A percentile compares a stretch with the other conserved stretches of the same genome.
phyloP scores from a whole-genome alignment of 64 coral and sea anemone genomes.

The Hydrozoanthus tunicans region DNA sequence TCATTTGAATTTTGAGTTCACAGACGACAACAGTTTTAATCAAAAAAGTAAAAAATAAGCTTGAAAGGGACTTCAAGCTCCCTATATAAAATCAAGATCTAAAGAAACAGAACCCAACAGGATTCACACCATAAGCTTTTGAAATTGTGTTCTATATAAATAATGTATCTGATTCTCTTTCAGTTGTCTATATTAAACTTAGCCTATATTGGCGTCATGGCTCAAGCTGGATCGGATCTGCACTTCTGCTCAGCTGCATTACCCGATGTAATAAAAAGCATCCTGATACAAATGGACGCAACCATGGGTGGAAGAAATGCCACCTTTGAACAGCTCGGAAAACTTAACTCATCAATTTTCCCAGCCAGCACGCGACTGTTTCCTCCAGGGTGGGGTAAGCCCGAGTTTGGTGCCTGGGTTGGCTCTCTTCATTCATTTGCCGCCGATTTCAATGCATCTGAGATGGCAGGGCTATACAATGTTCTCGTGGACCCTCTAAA shows the following conservation, averaged over 20 bases:
- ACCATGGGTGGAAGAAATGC: conserved; percentile 13
- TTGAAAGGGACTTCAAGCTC: too few relatives aligned
- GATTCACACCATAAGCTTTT: background rate
- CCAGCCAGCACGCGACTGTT: background rate
- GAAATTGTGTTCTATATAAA: background rate
- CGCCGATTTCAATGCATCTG: background rate
- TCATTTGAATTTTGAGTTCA: too few relatives aligned
- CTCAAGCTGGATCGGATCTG: conserved; percentile 27
- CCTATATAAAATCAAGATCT: background rate
- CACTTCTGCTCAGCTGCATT: conserved; percentile 15
- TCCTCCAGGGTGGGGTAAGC: conserved; percentile 43
- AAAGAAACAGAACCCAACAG: background rate
- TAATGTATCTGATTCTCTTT: background rate
- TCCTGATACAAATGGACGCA: conserved; percentile 7
- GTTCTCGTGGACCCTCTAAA: background rate
- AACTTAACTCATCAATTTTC: background rate
- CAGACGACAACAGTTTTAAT: too few relatives aligned
- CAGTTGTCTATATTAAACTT: conserved; percentile 26
- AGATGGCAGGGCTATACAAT: conserved; percentile 43
- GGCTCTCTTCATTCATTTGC: background rate
- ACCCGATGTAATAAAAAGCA: background rate
- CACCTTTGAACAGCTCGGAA: conserved; percentile 27
- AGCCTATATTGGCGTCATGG: conserved; percentile 36
- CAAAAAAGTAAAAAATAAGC: too few relatives aligned
- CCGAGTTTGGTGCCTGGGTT: conserved; percentile 37